Evolutionary conservation across 2,113 vertebrate genomes (phyloP).

Genomic region (Meriones unguiculatus): DNA sequence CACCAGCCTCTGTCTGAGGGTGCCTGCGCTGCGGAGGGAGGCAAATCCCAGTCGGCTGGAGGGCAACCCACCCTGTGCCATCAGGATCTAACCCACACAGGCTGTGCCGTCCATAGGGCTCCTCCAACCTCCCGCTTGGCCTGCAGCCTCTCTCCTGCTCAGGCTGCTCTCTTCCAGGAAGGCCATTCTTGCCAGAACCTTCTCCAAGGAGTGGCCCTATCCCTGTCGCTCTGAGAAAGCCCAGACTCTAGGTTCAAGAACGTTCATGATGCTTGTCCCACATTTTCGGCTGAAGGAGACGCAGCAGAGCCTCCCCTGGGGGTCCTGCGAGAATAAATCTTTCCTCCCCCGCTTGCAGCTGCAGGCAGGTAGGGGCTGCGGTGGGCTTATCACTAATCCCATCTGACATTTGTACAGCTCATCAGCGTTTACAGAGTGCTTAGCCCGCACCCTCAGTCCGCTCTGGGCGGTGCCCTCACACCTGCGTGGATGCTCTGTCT

Average conservation of each 20-base stretch:
- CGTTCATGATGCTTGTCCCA: not conserved
- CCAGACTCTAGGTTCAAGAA: not conserved
- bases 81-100: not conserved
- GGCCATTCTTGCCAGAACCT: not conserved
- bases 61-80: not conserved
- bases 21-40: not conserved
- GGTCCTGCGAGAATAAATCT: constrained; percentile 1
- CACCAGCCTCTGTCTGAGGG: not conserved
- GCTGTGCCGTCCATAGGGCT: not conserved
- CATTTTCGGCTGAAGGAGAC: not conserved
- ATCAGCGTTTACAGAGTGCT: constrained; percentile 56
- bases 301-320: not conserved
- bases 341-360: not conserved
- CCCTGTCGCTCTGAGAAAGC: not conserved
- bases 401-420: constrained; percentile 69
- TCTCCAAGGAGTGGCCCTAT: not conserved
- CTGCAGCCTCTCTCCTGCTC: not conserved
- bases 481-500: not conserved
- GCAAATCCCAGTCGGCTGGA: not conserved
- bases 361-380: not conserved
- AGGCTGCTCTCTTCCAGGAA: not conserved
- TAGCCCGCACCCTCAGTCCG: not conserved
- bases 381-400: constrained; percentile 63
- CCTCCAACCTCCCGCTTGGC: not conserved
- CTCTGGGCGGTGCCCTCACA: too few species aligned